Percentiles rank a stretch among this genome's conserved stretches.
Conservation (phyloP, 2,797 vertebrate species). For the Melanotaenia boesemani region DNA sequence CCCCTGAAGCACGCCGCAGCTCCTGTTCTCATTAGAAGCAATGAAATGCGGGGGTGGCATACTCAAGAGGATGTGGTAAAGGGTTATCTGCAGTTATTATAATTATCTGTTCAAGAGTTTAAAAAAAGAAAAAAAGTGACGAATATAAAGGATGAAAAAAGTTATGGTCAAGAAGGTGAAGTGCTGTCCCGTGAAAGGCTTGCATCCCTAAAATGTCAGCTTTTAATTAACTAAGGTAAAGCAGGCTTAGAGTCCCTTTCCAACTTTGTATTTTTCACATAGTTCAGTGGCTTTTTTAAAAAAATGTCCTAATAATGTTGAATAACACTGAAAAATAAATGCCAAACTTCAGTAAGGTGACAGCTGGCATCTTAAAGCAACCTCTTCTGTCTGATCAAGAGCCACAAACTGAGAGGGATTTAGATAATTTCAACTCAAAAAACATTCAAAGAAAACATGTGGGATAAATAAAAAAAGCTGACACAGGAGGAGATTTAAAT, state of each 20-base stretch:
- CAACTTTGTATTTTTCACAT: slow-evolving; percentile 5
- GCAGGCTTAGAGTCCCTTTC: neutral
- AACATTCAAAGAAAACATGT: neutral
- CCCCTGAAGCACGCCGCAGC: slow-evolving; percentile 2
- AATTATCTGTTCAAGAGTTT: slow-evolving; percentile 5
- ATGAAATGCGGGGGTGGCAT: slow-evolving; percentile 12
- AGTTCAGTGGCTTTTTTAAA: slow-evolving; percentile 6
- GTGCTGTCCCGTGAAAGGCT: neutral
- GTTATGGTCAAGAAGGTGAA: slow-evolving; percentile 13
- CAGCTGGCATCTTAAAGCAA: slow-evolving; percentile 20
- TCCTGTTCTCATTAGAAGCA: slow-evolving; percentile 13
- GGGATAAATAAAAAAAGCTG: neutral
- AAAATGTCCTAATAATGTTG: neutral
- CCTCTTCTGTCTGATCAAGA: slow-evolving; percentile 1
- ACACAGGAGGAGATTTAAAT: neutral
- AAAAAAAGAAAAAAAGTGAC: slow-evolving; percentile 5
- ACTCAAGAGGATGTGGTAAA: slow-evolving; percentile 25
- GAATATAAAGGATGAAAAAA: slow-evolving; percentile 1
- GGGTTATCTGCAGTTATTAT: slow-evolving; percentile 12
- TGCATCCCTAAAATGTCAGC: slow-evolving; percentile 26
- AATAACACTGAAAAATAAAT: slow-evolving; percentile 3
- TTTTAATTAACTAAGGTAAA: slow-evolving; percentile 20
- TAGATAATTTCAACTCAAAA: neutral
- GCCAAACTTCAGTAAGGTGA: neutral
- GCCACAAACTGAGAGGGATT: slow-evolving; percentile 8